Evolutionary conservation across 2,113 vertebrate species (phyloP).

Genomic region (Eurystomus gularis): DNA sequence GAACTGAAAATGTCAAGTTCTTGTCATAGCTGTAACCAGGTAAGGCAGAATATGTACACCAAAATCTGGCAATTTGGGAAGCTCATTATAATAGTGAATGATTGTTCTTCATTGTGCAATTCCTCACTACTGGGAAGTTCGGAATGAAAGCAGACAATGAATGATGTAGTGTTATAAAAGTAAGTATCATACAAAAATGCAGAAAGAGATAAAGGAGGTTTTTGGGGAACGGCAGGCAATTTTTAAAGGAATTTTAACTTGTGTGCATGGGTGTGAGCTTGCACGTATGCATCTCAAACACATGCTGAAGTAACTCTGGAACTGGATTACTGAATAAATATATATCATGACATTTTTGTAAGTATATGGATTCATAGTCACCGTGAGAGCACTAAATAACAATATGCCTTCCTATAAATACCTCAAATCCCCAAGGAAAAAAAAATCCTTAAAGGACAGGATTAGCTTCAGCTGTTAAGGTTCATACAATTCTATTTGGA

Average conservation of each 20-base stretch:
- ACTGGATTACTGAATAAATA: background rate
- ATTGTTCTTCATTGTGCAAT: background rate
- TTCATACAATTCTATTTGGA: background rate
- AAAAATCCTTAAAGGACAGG: background rate
- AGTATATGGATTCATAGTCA: background rate
- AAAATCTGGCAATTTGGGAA: background rate
- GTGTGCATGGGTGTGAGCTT: background rate
- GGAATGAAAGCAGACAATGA: background rate
- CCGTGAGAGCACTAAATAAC: background rate
- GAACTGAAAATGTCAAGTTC: background rate
- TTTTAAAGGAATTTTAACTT: background rate
- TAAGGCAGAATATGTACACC: background rate
- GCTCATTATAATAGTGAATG: background rate
- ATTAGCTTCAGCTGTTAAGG: background rate
- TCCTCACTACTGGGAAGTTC: background rate
- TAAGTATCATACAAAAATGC: background rate
- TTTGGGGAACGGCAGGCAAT: background rate
- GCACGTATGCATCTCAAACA: background rate
- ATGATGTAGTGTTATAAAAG: background rate
- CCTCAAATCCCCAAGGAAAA: background rate
- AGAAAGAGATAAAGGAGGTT: background rate
- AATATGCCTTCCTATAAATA: background rate
- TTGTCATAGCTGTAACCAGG: background rate
- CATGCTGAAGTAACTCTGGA: background rate
- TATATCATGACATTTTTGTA: background rate